phyloP scores from a whole-genome alignment of 2,888 invertebrate genomes.

The Megaustenia siamemsis region DNA sequence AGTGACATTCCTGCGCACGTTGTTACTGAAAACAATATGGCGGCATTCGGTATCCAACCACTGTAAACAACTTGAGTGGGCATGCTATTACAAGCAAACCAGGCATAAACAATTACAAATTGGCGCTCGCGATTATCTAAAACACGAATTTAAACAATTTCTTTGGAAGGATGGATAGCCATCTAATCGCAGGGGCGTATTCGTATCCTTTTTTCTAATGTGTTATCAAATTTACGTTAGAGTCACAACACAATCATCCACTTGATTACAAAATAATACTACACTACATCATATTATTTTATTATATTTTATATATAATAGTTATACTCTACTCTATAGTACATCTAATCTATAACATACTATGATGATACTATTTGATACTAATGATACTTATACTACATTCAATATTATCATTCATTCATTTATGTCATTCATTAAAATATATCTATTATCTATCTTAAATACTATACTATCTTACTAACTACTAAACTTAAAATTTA shows the following conservation, averaged over 20 bases:
- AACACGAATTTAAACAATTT: background rate
- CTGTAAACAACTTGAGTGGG: constrained; percentile 42
- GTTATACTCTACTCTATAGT: too few relatives aligned
- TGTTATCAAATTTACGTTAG: background rate
- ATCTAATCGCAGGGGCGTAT: constrained; percentile 73
- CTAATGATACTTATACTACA: too few relatives aligned
- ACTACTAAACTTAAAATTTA: too few relatives aligned
- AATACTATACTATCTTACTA: too few relatives aligned
- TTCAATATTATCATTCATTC: too few relatives aligned
- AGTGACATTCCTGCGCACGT: constrained; percentile 67
- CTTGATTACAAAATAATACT: too few relatives aligned
- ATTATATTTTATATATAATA: too few relatives aligned
- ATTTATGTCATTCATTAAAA: too few relatives aligned
- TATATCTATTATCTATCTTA: too few relatives aligned
- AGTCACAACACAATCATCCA: background rate
- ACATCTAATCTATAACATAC: too few relatives aligned
- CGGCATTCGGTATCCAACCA: constrained; percentile 63
- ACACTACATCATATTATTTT: too few relatives aligned
- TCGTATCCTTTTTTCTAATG: constrained; percentile 74
- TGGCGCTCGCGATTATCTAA: background rate
- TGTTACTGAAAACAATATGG: constrained; percentile 77
- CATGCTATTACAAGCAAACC: background rate
- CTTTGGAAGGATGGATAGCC: constrained; percentile 49
- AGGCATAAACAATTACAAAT: background rate
- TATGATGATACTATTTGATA: too few relatives aligned